A percentile compares a stretch with the other conserved stretches of the same genome.
These are phyloP conservation scores for Lymantria monacha DNA, from an alignment of 2,888 invertebrate genomes.

Conservation along the genomic window DNA sequence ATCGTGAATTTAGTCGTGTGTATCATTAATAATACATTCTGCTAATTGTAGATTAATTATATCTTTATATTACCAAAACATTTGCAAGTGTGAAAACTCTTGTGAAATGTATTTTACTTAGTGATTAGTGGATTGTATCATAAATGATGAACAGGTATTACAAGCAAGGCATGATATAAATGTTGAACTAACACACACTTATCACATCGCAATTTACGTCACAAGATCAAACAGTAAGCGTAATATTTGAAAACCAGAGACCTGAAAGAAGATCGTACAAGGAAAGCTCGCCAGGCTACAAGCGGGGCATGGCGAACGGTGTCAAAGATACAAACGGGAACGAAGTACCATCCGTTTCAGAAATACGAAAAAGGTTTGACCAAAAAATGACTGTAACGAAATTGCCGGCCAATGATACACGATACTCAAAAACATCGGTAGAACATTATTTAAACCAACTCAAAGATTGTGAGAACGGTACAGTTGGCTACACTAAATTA, in stretches of 20 bases:
- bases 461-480: conserved; percentile 70
- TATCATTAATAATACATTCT: conserved; percentile 28
- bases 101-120: background rate
- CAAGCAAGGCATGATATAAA: conserved; percentile 51
- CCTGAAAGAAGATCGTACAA: conserved; percentile 73
- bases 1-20: conserved; percentile 22
- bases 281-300: conserved; percentile 66
- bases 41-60: conserved; percentile 7
- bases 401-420: conserved; percentile 66
- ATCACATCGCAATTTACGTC: conserved; percentile 53
- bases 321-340: conserved; percentile 83
- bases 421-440: conserved; percentile 56
- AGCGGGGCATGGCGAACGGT: conserved; percentile 68
- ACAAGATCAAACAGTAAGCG: conserved; percentile 54
- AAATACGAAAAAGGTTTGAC: conserved; percentile 82
- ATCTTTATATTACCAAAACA: conserved; percentile 4
- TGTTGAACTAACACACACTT: conserved; percentile 77
- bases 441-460: conserved; percentile 69
- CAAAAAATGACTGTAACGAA: conserved; percentile 75
- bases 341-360: conserved; percentile 81
- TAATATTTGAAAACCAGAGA: conserved; percentile 60
- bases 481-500: conserved; percentile 61
- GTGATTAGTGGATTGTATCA: conserved; percentile 12
- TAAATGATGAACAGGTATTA: conserved; percentile 34
- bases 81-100: conserved; percentile 1